Base-by-base conservation (phyloP, 2,888 invertebrate species). In the Microctonus aethiopoides region DNA sequence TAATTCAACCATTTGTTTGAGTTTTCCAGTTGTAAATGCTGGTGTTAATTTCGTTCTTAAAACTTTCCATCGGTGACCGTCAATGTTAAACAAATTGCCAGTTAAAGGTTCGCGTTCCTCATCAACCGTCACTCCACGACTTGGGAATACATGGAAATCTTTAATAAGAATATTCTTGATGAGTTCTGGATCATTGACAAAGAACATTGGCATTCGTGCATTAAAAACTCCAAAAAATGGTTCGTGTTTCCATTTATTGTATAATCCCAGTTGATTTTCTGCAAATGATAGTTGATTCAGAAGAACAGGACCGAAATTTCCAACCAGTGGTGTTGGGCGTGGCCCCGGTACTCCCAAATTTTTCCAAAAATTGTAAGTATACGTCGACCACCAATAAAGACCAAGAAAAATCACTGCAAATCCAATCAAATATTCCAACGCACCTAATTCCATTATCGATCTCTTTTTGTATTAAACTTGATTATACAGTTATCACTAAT, bases 11-110 rank as follows among this genome's bases (percentile, higher is more conserved):
- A 88, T 84, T 0, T 84, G 76, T 76, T 88, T 89, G 67, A 85
- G 88, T 71, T 88, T 87, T 63, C 83, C 84, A 26, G 80, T 75
- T 1, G 88, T 88, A 26, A 89, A 82, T 5, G 87, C 87, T 0
- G 88, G 80, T 9, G 88, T 86, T 34, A 89, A 72, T 75, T 88
- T 87, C 1, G 83, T 78, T 3, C 89, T 81, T 1, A 84, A 80
- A 6, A 78, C 77, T 70, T 88, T 89, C 89, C 89, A 89, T 63
- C 83, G 77, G 2, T 86, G 82, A 1, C 88, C 89, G 5, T 78
- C 76, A 46, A 83, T 71, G 46, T 75, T 78, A 64, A 83, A 74
- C 11, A 84, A 71, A 70, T 80, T 76, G 1, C 73, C 77, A 9
- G 75, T 75, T 24, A 81, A 68, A 0, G 80, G 80, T 41, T 82